phyloP scores from a whole-genome alignment of 2,797 vertebrate species.

The Syngnathus acus region DNA sequence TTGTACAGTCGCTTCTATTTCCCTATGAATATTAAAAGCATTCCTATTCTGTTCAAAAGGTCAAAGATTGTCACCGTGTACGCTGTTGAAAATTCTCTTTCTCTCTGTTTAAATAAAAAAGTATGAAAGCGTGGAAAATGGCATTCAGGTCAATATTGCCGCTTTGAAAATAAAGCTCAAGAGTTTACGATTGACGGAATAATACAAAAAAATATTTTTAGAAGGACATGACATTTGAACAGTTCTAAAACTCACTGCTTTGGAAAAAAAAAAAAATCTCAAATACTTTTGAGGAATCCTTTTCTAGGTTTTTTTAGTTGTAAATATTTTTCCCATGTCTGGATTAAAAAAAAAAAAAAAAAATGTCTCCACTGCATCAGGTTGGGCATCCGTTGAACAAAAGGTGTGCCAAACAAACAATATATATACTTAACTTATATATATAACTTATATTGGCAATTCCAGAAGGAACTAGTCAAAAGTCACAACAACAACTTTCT shows the following conservation, averaged over 20 bases:
- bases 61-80: constrained; percentile 31
- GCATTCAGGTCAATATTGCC: constrained; percentile 30
- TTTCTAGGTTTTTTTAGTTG: too few species aligned
- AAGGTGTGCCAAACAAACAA: too few species aligned
- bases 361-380: too few species aligned
- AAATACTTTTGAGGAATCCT: too few species aligned
- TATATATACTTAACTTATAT: too few species aligned
- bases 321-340: too few species aligned
- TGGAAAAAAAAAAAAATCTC: too few species aligned
- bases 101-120: constrained; percentile 25
- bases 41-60: constrained; percentile 31
- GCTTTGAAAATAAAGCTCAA: constrained; percentile 25
- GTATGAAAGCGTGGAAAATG: constrained; percentile 15
- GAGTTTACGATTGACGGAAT: constrained; percentile 30
- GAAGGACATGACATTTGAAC: neutral
- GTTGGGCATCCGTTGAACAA: too few species aligned
- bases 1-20: constrained; percentile 20
- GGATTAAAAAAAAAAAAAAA: too few species aligned
- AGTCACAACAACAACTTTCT: neutral
- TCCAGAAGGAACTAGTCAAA: neutral
- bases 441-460: too few species aligned
- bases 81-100: constrained; percentile 27
- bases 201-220: neutral
- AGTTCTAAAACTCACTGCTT: too few species aligned
- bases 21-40: neutral